Conservation (phyloP, 2,797 vertebrate genomes). For the Sitta carolinensis region DNA sequence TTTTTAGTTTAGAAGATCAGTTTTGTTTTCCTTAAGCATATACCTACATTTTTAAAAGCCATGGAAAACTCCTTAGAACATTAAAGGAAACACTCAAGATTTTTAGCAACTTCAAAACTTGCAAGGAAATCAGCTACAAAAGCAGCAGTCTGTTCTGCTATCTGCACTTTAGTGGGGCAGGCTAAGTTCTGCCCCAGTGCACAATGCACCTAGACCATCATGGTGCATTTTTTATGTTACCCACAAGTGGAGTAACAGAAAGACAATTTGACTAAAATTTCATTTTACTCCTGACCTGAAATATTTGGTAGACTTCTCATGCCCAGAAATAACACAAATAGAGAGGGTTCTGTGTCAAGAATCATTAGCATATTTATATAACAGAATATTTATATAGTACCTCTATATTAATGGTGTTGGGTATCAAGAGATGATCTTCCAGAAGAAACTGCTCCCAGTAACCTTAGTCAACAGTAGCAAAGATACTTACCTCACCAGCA, state of each 20-base stretch:
- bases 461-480: background rate
- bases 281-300: background rate
- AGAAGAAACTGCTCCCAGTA: background rate
- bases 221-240: background rate
- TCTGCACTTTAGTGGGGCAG: background rate
- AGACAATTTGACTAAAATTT: background rate
- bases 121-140: background rate
- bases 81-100: background rate
- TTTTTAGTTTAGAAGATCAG: background rate
- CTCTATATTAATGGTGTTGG: background rate
- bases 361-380: background rate
- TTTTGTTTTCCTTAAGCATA: background rate
- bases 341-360: background rate
- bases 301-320: background rate
- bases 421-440: background rate
- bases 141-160: background rate
- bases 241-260: background rate
- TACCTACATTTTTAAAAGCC: background rate
- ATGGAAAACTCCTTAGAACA: background rate
- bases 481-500: constrained; percentile 88
- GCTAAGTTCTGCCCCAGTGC: background rate
- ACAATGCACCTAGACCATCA: background rate
- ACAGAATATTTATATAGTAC: background rate
- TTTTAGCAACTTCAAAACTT: background rate
- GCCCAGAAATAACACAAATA: background rate